These are phyloP conservation scores for Magallana angulata DNA, from an alignment of 1,140 invertebrate species.

Conservation along the genomic window DNA sequence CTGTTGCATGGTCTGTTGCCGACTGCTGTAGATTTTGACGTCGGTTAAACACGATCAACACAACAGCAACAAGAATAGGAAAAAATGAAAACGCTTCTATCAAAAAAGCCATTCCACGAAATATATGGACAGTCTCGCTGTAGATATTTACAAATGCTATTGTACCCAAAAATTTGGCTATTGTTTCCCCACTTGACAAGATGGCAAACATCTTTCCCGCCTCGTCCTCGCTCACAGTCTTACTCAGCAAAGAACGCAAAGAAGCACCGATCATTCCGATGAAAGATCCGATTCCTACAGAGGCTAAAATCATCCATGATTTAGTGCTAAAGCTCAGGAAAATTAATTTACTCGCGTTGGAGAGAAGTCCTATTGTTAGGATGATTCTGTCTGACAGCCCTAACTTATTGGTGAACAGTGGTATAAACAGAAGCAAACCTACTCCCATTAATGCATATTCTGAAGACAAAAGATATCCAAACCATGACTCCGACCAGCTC, in stretches of 20 bases:
- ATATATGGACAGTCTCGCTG: constrained; percentile 69
- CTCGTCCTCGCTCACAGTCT: constrained; percentile 72
- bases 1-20: neutral
- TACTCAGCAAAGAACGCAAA: constrained; percentile 74
- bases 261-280: constrained; percentile 73
- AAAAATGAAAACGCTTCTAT: constrained; percentile 68
- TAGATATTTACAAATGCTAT: constrained; percentile 75
- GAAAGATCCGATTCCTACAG: constrained; percentile 71
- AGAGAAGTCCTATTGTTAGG: constrained; percentile 70
- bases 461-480: constrained; percentile 76
- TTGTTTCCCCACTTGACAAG: constrained; percentile 72
- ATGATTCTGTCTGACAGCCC: constrained; percentile 69
- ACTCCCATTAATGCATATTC: constrained; percentile 76
- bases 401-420: constrained; percentile 70
- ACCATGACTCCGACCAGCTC: constrained; percentile 75
- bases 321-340: constrained; percentile 71
- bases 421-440: constrained; percentile 72
- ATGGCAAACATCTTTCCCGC: constrained; percentile 74
- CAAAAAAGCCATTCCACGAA: constrained; percentile 72
- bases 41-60: neutral
- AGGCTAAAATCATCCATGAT: constrained; percentile 77
- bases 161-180: constrained; percentile 74
- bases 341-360: constrained; percentile 71
- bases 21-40: neutral
- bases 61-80: constrained; percentile 56